Evolutionary conservation across 1,140 invertebrate genomes (phyloP), one percentile per base, ranked within the genome.

Genomic region (Bombus difficillimus): DNA sequence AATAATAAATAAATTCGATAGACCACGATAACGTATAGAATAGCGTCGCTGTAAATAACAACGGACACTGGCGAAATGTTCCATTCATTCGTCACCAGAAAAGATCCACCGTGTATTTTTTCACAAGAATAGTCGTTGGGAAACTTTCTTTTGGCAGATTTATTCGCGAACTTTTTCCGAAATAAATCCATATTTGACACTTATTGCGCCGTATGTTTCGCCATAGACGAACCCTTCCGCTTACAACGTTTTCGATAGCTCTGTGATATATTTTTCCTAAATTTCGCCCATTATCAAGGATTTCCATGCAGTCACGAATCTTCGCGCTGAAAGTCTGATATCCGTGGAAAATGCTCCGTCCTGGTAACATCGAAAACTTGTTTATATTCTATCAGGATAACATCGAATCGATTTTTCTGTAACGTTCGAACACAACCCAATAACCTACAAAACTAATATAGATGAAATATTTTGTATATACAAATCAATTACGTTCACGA

Each of bases 181-280:
- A 83, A 77, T 83, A 83, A 83, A 78, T 83, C 69, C 43, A 53
- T 25, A 76, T 77, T 77, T 83, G 81, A 83, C 81, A 83, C 72
- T 83, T 68, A 76, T 77, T 77, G 73, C 43, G 25, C 34, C 43
- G 34, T 32, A 68, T n/a, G 41, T n/a, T 53, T 47, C 25, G 32
- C 59, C 37, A 39, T 18, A 12, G 32, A 53, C 28, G 72, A n/a
- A 47, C 32, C 28, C 57, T 13, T 37, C 18, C 57, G 9, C 22
- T 8, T 2, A 10, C 22, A 37, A 62, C 25, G 18, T 32, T 37
- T 39, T 62, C 66, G 81, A 83, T 72, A 39, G 0, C 15, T 15
- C 9, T 8, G 6, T 39, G 59, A 82, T 47, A 82, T 53, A 82
- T 82, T 75, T 53, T 15, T 47, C 3, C 34, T 2, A 43, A 64